phyloP scores from a whole-genome alignment of 2,797 vertebrate genomes.

The Pipistrellus kuhlii region DNA sequence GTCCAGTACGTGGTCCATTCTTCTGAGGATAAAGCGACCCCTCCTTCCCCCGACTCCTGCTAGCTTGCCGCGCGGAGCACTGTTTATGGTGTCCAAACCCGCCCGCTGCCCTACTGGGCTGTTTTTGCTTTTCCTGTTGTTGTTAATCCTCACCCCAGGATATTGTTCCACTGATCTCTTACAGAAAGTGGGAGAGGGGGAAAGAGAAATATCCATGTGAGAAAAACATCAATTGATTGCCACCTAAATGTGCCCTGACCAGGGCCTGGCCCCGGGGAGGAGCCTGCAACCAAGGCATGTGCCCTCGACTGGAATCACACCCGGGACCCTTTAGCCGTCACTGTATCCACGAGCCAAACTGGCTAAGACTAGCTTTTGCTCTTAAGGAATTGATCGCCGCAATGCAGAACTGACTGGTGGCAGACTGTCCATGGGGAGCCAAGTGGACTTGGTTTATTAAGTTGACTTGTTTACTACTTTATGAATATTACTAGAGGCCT shows the following conservation, averaged over 20 bases:
- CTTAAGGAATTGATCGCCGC: neutral
- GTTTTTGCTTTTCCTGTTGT: neutral
- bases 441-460: neutral
- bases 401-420: neutral
- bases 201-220: too few species aligned
- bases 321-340: too few species aligned
- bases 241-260: too few species aligned
- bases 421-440: neutral
- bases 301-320: too few species aligned
- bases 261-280: too few species aligned
- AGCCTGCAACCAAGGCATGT: too few species aligned
- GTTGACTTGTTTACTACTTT: neutral
- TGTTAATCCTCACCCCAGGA: too few species aligned
- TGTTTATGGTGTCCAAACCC: neutral
- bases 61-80: neutral
- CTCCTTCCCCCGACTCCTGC: neutral
- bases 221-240: too few species aligned
- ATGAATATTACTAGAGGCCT: neutral
- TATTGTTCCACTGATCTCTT: too few species aligned
- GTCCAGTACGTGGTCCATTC: neutral
- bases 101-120: neutral
- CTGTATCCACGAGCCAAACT: too few species aligned
- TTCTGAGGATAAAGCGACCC: slow-evolving; percentile 22
- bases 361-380: too few species aligned
- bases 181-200: too few species aligned